phyloP scores from a whole-genome alignment of 1,140 invertebrate species.

The Bombus vancouverensis region DNA sequence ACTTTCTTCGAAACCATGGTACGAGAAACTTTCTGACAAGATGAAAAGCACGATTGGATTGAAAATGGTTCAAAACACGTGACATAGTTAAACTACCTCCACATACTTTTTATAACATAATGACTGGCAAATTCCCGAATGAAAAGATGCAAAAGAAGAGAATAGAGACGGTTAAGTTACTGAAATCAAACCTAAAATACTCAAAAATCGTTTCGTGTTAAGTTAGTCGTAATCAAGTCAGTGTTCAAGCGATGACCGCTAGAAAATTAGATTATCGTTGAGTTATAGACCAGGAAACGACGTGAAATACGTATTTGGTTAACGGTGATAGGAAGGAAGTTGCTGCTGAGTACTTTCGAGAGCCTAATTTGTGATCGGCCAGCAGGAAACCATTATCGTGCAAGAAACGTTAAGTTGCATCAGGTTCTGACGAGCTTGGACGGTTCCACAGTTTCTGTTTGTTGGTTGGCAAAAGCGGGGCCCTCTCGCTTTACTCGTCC shows the following conservation, averaged over 20 bases:
- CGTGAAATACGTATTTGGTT: slow-evolving; percentile 11
- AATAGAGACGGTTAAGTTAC: neutral
- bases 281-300: slow-evolving; percentile 1
- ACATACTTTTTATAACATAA: too few species aligned
- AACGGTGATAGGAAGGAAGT: slow-evolving; percentile 45
- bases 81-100: too few species aligned
- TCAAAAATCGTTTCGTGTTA: neutral
- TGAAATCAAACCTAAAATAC: neutral
- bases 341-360: slow-evolving; percentile 26
- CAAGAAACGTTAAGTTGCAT: slow-evolving; percentile 50
- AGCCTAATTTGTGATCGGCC: slow-evolving; percentile 20
- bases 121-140: too few species aligned
- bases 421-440: slow-evolving; percentile 14
- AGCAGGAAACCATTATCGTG: slow-evolving; percentile 46
- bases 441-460: slow-evolving; percentile 14
- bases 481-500: slow-evolving; percentile 11
- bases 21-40: too few species aligned
- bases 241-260: neutral
- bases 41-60: too few species aligned
- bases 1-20: too few species aligned
- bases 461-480: neutral
- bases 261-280: neutral
- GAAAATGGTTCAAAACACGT: too few species aligned
- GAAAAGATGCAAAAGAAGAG: neutral
- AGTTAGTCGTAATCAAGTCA: neutral